A percentile compares a stretch with the other conserved stretches of the same genome.
phyloP scores from a whole-genome alignment of 2,888 invertebrate genomes.

The Dicranocentrus wangi region DNA sequence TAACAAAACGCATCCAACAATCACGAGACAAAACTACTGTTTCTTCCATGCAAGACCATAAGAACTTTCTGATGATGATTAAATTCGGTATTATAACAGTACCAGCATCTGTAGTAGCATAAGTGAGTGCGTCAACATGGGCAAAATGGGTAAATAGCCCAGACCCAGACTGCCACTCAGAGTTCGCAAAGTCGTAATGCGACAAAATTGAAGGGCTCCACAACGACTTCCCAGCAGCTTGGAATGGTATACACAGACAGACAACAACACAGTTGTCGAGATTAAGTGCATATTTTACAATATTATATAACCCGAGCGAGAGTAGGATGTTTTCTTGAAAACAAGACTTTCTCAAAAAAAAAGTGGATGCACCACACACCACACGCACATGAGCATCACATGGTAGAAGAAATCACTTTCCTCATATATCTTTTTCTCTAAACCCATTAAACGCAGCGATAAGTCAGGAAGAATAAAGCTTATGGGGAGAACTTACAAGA shows the following conservation, averaged over 20 bases:
- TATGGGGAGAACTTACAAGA: slow-evolving; percentile 80
- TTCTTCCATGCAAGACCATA: neutral
- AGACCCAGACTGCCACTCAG: slow-evolving; percentile 68
- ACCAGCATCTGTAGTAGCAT: slow-evolving; percentile 70
- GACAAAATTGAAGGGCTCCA: slow-evolving; percentile 70
- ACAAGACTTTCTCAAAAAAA: too few species aligned
- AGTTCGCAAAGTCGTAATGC: slow-evolving; percentile 71
- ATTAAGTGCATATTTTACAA: neutral
- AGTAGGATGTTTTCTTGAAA: neutral
- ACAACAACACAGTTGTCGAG: neutral
- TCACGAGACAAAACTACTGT: too few species aligned
- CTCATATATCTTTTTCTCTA: too few species aligned
- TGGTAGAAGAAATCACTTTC: neutral
- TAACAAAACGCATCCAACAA: too few species aligned
- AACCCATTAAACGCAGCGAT: slow-evolving; percentile 1
- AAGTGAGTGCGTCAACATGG: slow-evolving; percentile 69
- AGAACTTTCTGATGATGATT: neutral
- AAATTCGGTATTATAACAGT: too few species aligned
- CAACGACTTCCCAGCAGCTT: slow-evolving; percentile 70
- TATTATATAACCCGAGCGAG: too few species aligned
- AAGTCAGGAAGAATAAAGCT: neutral
- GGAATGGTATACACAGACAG: slow-evolving; percentile 28
- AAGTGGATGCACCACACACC: too few species aligned
- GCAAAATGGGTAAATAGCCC: slow-evolving; percentile 66
- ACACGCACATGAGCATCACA: neutral